Evolutionary conservation across 2,888 invertebrate genomes (phyloP), one percentile per base, ranked within the genome.

Genomic region (Hydropsyche betteni): DNA sequence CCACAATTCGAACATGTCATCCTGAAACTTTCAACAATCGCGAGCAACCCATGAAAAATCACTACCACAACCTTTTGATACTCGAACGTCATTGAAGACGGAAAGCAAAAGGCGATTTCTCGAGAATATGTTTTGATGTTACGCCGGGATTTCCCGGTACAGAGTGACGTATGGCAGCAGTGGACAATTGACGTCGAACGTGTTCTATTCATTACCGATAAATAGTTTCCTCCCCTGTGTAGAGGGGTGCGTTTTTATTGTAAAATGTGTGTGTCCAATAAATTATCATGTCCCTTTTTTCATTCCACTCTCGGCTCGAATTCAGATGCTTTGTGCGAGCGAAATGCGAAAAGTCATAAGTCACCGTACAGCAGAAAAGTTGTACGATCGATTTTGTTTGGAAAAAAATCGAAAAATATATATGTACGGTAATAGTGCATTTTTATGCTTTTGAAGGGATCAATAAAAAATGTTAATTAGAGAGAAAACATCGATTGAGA

Each of bases 291-390:
- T 75, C 75, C 61, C 70, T 69, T 74, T 44, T 44, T 44, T 44
- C 44, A 10, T 44, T 8, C 44, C 44, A 24, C 24, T 24, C 24
- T 71, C 61, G 44, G 36, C 69, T 68, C 14, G 74, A 74, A 74
- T 74, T 33, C 51, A 68, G 55, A 53, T 68, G 55, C 69, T 75
- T 75, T 70, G 75, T 72, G 68, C 55, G 7, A 24, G 71, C 61
- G 64, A 24, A 74, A 75, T 73, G 76, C 73, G 70, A 78, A 78
- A 78, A 78, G 74, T 77, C 71, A 75, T 75, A 69, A 33, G 38
- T 64, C 71, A 71, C 52, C 24, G 76, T 74, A 52, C 52, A 58
- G 51, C 74, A 38, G 12, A 64, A 53, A 73, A 24, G 68, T 44
- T 12, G 34, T 33, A 58, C 10, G 76, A 76, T 53, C 68, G 24